Evolutionary conservation across 1,140 invertebrate genomes (phyloP).

Genomic region (Heterodera carotae): DNA sequence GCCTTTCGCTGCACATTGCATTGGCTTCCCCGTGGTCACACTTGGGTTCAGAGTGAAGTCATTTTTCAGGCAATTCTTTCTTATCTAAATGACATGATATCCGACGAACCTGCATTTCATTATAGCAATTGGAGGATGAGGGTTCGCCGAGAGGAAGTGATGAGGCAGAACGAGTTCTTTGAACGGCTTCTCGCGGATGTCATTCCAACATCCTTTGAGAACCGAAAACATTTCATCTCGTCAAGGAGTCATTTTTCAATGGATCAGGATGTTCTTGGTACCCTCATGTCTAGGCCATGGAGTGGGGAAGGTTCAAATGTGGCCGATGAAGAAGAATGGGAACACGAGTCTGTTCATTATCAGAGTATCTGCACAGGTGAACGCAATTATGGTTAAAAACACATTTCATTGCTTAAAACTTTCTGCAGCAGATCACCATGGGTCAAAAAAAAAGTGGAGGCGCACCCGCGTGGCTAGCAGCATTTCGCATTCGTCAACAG

Average conservation of each 20-base stretch:
- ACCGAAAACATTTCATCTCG: slow-evolving; percentile 47
- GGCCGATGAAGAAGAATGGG: slow-evolving; percentile 40
- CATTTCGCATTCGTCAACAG: slow-evolving; percentile 12
- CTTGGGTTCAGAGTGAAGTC: slow-evolving; percentile 77
- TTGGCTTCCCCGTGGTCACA: slow-evolving; percentile 95
- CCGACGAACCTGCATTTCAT: too few species aligned
- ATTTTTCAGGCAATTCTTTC: slow-evolving; percentile 44
- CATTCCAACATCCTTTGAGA: slow-evolving; percentile 49
- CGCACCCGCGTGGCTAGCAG: slow-evolving; percentile 9
- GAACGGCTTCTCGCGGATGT: slow-evolving; percentile 54
- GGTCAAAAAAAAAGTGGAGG: slow-evolving; percentile 17
- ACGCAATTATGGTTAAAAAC: neutral
- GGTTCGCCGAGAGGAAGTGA: slow-evolving; percentile 45
- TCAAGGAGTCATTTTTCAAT: slow-evolving; percentile 47
- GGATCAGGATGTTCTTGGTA: slow-evolving; percentile 48
- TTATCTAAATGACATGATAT: neutral
- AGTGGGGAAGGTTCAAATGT: slow-evolving; percentile 41
- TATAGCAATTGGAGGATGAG: slow-evolving; percentile 53
- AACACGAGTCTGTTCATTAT: slow-evolving; percentile 22
- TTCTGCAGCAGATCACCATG: neutral
- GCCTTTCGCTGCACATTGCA: slow-evolving; percentile 96
- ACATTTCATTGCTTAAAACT: too few species aligned
- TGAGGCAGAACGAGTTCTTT: slow-evolving; percentile 51
- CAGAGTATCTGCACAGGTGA: slow-evolving; percentile 6
- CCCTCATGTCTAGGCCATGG: too few species aligned